These are phyloP conservation scores for Zoanthus sociatus DNA, from an alignment of 92 coral and sea anemone species.

Conservation along the genomic window DNA sequence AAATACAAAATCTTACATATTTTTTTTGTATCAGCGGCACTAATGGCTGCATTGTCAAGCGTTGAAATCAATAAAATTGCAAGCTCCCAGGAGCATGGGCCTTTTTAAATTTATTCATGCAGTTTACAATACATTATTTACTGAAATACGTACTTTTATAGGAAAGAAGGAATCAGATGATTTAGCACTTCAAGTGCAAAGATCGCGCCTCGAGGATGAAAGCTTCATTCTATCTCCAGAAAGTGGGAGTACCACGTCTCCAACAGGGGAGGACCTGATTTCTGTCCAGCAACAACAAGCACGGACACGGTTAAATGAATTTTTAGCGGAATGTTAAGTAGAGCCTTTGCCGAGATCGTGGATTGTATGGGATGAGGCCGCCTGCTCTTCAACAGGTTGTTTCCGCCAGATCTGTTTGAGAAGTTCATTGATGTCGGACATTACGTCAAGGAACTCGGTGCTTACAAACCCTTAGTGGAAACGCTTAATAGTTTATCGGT, in stretches of 20 bases:
- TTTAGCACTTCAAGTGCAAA: constrained; percentile 10
- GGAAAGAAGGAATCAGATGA: background rate
- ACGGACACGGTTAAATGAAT: background rate
- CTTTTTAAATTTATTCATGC: background rate
- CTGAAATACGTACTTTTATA: background rate
- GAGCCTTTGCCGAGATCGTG: background rate
- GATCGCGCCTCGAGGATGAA: constrained; percentile 14
- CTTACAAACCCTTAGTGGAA: constrained; percentile 89
- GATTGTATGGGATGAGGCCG: background rate
- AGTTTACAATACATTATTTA: background rate
- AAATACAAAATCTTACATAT: background rate
- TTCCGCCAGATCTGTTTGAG: constrained; percentile 91
- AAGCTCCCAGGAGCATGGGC: background rate
- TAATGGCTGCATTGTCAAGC: background rate
- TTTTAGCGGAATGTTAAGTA: background rate
- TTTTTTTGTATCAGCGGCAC: background rate
- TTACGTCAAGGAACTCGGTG: constrained; percentile 88
- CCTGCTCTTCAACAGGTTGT: constrained; percentile 70
- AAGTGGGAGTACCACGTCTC: constrained; percentile 12
- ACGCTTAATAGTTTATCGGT: constrained; percentile 85
- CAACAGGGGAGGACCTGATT: background rate
- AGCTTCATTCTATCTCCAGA: background rate
- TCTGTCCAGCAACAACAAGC: background rate
- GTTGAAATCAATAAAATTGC: too few species aligned
- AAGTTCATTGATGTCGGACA: constrained; percentile 98